Conservation (phyloP, 2,113 vertebrate genomes). For the Daphoenositta chrysoptera region DNA sequence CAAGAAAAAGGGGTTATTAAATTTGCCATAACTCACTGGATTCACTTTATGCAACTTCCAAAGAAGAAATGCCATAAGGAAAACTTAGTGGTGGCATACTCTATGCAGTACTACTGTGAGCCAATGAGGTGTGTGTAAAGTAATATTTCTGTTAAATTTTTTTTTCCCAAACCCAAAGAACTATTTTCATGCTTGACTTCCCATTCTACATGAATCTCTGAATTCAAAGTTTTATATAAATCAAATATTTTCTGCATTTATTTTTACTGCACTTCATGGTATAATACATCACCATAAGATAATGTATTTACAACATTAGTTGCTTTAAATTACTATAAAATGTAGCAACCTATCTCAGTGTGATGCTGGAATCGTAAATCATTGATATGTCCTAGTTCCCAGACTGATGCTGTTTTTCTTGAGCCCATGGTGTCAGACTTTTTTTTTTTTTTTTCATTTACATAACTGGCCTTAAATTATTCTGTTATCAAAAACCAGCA, state of each 20-base stretch:
- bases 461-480: conserved; percentile 26
- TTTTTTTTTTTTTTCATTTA: neutral
- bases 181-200: neutral
- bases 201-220: conserved; percentile 12
- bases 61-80: neutral
- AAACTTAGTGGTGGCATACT: neutral
- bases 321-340: conserved; percentile 58
- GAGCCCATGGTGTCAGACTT: neutral
- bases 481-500: conserved; percentile 18
- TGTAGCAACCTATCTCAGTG: conserved; percentile 24
- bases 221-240: conserved; percentile 53
- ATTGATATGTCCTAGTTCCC: neutral
- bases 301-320: conserved; percentile 54
- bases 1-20: neutral
- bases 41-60: neutral
- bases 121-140: neutral
- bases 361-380: conserved; percentile 38
- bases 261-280: conserved; percentile 43
- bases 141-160: neutral
- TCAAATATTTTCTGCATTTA: conserved; percentile 19
- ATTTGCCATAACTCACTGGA: neutral
- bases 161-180: neutral
- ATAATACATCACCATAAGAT: conserved; percentile 47
- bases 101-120: neutral
- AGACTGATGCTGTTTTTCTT: conserved; percentile 58